These are phyloP conservation scores for Eulimnadia texana DNA, from an alignment of 1,140 invertebrate genomes.

Conservation along the genomic window DNA sequence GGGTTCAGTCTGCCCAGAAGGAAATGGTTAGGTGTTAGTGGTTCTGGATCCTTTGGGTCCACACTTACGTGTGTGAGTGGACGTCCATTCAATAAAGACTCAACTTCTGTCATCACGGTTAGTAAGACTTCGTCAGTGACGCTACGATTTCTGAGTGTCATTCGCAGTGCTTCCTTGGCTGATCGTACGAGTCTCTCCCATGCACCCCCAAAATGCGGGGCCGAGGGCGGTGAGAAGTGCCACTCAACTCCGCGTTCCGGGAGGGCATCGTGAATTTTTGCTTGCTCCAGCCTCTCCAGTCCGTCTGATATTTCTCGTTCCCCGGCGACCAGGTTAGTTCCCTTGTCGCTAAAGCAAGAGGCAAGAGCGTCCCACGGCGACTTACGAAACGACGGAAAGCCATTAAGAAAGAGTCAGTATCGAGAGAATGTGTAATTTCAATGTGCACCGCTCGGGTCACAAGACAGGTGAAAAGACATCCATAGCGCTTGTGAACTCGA, in stretches of 20 bases:
- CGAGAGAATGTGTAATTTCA: constrained; percentile 20
- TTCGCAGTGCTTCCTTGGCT: constrained; percentile 9
- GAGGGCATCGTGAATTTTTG: background rate
- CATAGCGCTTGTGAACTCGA: constrained; percentile 24
- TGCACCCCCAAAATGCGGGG: constrained; percentile 15
- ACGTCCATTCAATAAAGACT: constrained; percentile 4
- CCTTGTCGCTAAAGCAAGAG: constrained; percentile 24
- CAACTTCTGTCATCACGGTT: background rate
- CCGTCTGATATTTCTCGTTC: constrained; percentile 17
- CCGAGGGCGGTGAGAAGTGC: constrained; percentile 5
- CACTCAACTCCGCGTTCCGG: too few species aligned
- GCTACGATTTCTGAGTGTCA: constrained; percentile 4
- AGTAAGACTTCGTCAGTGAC: constrained; percentile 7
- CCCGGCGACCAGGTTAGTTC: constrained; percentile 23
- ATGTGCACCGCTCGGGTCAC: constrained; percentile 24
- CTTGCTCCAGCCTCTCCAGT: constrained; percentile 1
- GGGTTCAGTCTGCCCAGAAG: constrained; percentile 2
- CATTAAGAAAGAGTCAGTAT: constrained; percentile 20
- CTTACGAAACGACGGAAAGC: constrained; percentile 22
- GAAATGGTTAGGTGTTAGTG: constrained; percentile 10
- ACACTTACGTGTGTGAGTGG: constrained; percentile 7
- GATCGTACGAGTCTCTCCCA: constrained; percentile 16
- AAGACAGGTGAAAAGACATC: constrained; percentile 22
- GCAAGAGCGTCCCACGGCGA: constrained; percentile 18
- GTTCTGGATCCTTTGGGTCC: background rate